These are phyloP conservation scores for Cyprinodon variegatus DNA, from an alignment of 2,113 vertebrate genomes.

Conservation along the genomic window DNA sequence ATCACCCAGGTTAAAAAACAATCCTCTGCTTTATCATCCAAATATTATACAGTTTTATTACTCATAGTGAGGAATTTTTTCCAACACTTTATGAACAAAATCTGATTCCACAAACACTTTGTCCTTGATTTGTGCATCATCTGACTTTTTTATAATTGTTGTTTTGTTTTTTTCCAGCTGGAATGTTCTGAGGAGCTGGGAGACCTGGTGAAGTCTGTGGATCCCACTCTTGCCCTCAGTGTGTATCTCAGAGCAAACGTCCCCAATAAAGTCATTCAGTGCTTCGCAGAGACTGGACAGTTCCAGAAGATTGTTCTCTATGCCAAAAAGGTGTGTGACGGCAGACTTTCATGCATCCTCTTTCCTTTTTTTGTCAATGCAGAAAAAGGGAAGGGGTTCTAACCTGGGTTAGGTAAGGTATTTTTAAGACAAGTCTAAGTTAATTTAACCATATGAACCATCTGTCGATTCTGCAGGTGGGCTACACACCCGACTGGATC, in stretches of 20 bases:
- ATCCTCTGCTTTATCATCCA: not conserved
- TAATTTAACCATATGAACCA: not conserved
- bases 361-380: not conserved
- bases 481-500: conserved; percentile 99
- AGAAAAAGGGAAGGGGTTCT: not conserved
- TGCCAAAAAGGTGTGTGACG: conserved; percentile 91
- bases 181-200: conserved; percentile 98
- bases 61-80: not conserved
- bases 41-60: not conserved
- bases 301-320: conserved; percentile 99
- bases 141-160: not conserved
- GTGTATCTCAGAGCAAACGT: conserved; percentile 97
- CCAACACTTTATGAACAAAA: not conserved
- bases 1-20: not conserved
- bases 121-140: not conserved
- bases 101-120: not conserved
- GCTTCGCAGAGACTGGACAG: conserved; percentile 98
- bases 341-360: not conserved
- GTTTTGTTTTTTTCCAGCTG: conserved; percentile 78
- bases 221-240: conserved; percentile 95
- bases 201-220: conserved; percentile 97
- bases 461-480: conserved; percentile 82
- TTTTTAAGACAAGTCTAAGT: not conserved
- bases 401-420: not conserved
- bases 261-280: conserved; percentile 99